Evolutionary conservation across 2,797 vertebrate genomes (phyloP), one percentile per base, ranked within the genome.

Genomic region (Gymnoscopelus braueri): DNA sequence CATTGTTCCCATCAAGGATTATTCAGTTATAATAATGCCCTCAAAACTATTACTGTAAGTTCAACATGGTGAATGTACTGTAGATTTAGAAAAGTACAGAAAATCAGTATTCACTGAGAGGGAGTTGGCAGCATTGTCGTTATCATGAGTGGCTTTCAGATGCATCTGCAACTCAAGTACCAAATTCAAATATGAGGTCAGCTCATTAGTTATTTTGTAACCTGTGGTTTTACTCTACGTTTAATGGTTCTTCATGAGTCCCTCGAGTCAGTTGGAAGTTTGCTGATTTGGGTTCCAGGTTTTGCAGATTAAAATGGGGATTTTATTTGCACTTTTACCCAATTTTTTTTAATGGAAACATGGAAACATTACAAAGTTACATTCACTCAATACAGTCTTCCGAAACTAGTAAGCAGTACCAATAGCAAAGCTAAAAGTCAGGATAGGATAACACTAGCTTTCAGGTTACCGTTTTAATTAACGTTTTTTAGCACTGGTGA

Each of bases 201-300:
- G 19, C 52, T 74, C 26, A 2, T 67, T 80, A 29, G 53, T 71
- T 53, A 29, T 72, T 65, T 77, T 62, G 48, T 68, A 44, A 44
- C 39, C 8, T 44, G 8, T 44, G 39, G 39, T 44, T 44, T 44
- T 44, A 44, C 7, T 44, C 39, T 44, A 7, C 8, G 39, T 44
- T 44, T 44, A 44, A 44, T 44, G 39, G 39, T 39, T 39, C 6
- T 39, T 39, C 39, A 39, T 39, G 39, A 39, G 39, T 75, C 26
- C 5, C 10, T 75, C 24, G 53, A 47, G 59, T 65, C 67, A 35
- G 63, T 48, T 12, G 64, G 74, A 86, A 74, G 80, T 86, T 85
- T 83, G 80, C 8, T 54, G 52, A 54, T 15, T 15, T 23, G 19
- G 52, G 19, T 23, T 63, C 82, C 39, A 44, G 11, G 71, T 58